Percentiles rank a stretch among this genome's conserved stretches.
Conservation (phyloP, 2,797 vertebrate species). For the Nasua narica region DNA sequence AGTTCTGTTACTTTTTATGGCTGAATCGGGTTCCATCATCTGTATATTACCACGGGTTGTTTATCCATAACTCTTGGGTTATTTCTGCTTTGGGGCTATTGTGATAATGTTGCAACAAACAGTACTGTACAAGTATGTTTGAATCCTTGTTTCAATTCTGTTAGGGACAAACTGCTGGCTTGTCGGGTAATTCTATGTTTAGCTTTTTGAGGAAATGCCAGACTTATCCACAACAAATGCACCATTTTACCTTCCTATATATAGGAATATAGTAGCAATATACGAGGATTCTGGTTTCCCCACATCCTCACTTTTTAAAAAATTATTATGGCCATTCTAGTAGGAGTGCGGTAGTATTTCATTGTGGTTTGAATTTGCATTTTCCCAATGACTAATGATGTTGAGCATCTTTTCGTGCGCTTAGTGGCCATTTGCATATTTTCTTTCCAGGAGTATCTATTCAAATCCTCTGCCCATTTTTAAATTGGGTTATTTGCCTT, state of each 20-base stretch:
- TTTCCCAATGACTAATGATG: neutral
- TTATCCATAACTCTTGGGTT: neutral
- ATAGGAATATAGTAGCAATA: neutral
- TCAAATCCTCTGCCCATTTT: neutral
- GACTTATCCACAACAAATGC: neutral
- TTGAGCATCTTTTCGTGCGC: neutral
- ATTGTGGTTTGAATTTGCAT: neutral
- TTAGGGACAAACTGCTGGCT: neutral
- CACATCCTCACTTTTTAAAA: neutral
- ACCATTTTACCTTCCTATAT: neutral
- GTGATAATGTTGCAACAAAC: neutral
- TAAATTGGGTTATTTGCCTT: neutral
- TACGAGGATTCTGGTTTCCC: neutral
- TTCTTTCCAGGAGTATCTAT: neutral
- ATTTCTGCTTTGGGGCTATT: neutral
- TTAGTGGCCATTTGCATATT: neutral
- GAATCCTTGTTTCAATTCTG: neutral
- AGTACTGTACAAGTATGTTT: neutral
- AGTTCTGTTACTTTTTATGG: neutral
- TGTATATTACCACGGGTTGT: neutral
- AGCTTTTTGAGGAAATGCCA: neutral
- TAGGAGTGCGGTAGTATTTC: neutral
- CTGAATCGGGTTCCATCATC: no score
- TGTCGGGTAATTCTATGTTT: neutral
- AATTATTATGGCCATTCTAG: neutral